Conservation (phyloP, 2,113 vertebrate species). For the Vulpes ferrilata region DNA sequence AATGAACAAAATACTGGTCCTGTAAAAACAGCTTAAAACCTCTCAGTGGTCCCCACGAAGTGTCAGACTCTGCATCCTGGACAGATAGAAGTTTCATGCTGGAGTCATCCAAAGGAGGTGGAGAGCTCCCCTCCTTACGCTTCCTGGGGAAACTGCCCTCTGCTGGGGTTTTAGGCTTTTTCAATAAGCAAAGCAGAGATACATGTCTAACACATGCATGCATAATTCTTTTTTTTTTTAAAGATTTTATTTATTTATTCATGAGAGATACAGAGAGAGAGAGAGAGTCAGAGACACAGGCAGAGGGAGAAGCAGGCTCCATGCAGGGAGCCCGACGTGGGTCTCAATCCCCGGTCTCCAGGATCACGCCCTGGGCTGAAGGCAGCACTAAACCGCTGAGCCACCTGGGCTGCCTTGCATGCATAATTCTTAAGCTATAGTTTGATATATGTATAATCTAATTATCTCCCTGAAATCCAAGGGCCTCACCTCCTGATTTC, state of each 20-base stretch:
- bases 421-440: background rate
- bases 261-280: no score
- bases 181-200: background rate
- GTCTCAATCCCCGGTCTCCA: no score
- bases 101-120: background rate
- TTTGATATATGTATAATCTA: background rate
- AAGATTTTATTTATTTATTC: no score
- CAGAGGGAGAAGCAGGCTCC: no score
- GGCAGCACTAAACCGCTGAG: no score
- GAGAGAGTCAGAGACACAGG: no score
- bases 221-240: background rate
- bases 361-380: no score
- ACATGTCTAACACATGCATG: background rate
- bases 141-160: no score
- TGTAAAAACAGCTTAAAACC: background rate
- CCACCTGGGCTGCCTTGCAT: no score
- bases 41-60: background rate
- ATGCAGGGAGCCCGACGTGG: no score
- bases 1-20: background rate
- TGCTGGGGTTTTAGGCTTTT: background rate
- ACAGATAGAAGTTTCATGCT: background rate
- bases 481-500: background rate
- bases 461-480: background rate
- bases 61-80: background rate
- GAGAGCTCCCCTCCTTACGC: background rate